Percentiles rank a stretch among this genome's conserved stretches.
Conservation (phyloP, 2,113 vertebrate species). For the Macaca fascicularis region T2T-MFA8v1.1 NC_088379.1:66936501-66937000, state of each 20-base stretch:
- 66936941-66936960: neutral
- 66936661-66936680: neutral
- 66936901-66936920: neutral
- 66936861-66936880: neutral
- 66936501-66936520: neutral
- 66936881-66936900: rapidly evolving
- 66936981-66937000: neutral
- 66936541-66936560: neutral
- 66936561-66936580: neutral
- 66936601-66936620: neutral
- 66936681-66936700: neutral
- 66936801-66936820: neutral
- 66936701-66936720: neutral
- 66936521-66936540: neutral
- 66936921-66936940: neutral
- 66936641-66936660: neutral
- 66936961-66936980: neutral
- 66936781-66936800: neutral
- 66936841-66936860: neutral
- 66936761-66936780: neutral
- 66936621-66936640: neutral
- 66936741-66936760: neutral
- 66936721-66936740: neutral
- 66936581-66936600: neutral
- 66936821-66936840: neutral